Percentiles rank a stretch among this genome's conserved stretches.
Conservation (phyloP, 2,797 vertebrate genomes). For the Nyctalus aviator region DNA sequence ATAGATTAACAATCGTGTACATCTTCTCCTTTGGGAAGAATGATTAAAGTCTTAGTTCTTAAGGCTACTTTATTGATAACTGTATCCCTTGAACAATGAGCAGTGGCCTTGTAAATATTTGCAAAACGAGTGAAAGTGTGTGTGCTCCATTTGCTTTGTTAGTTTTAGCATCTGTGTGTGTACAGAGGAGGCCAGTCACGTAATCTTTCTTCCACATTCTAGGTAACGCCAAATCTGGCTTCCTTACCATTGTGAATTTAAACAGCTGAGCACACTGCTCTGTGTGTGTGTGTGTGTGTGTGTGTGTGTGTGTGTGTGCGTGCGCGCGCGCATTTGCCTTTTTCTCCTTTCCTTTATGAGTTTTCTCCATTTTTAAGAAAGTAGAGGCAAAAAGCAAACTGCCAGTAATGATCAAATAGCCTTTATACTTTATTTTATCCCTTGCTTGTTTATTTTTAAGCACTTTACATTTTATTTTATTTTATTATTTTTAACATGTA, state of each 20-base stretch:
- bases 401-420: neutral
- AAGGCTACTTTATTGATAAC: neutral
- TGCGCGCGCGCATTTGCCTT: neutral
- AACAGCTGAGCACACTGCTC: neutral
- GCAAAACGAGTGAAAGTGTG: neutral
- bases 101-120: neutral
- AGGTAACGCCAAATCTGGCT: neutral
- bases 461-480: neutral
- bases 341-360: neutral
- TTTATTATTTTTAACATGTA: constrained; percentile 1
- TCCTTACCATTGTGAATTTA: constrained; percentile 6
- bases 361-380: constrained; percentile 16
- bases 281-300: neutral
- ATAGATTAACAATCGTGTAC: neutral
- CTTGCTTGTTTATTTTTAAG: constrained; percentile 13
- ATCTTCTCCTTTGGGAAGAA: neutral
- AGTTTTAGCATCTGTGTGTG: neutral
- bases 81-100: neutral
- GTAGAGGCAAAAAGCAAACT: constrained; percentile 17
- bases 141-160: neutral
- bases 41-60: constrained; percentile 12
- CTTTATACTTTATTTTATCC: constrained; percentile 8
- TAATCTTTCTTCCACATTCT: neutral
- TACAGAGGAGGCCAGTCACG: neutral
- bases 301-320: neutral